These are phyloP conservation scores for Myotis myotis DNA, from an alignment of 2,797 vertebrate genomes.

Conservation along the genomic window DNA sequence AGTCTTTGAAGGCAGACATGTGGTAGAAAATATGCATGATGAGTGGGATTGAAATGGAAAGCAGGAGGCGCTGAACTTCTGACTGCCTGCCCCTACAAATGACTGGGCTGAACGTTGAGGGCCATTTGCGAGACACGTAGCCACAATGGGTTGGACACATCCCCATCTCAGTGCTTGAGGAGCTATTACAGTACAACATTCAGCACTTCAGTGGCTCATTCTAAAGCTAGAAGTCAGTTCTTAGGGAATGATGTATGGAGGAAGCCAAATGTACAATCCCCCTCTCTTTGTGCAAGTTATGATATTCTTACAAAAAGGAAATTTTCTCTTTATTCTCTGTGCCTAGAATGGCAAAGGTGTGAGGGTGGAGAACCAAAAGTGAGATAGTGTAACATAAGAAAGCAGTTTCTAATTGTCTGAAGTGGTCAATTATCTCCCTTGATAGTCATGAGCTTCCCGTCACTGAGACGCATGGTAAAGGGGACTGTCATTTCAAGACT, in stretches of 20 bases:
- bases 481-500: neutral
- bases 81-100: neutral
- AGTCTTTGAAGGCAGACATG: conserved; percentile 48
- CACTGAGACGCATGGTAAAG: neutral
- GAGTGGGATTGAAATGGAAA: neutral
- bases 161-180: neutral
- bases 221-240: neutral
- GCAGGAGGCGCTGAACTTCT: neutral
- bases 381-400: neutral
- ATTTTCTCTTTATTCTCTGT: neutral
- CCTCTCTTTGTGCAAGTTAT: neutral
- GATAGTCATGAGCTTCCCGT: neutral
- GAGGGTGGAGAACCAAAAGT: neutral
- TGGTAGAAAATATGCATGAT: conserved; percentile 28
- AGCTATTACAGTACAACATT: neutral
- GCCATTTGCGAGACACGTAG: neutral
- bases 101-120: neutral
- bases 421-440: neutral
- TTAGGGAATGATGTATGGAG: neutral
- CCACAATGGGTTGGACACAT: neutral
- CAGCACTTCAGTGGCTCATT: neutral
- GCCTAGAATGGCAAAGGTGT: neutral
- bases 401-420: neutral
- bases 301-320: neutral
- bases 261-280: neutral